Base-by-base conservation (phyloP, 2,888 invertebrate genomes). In the Drosophila maculinotata region DNA sequence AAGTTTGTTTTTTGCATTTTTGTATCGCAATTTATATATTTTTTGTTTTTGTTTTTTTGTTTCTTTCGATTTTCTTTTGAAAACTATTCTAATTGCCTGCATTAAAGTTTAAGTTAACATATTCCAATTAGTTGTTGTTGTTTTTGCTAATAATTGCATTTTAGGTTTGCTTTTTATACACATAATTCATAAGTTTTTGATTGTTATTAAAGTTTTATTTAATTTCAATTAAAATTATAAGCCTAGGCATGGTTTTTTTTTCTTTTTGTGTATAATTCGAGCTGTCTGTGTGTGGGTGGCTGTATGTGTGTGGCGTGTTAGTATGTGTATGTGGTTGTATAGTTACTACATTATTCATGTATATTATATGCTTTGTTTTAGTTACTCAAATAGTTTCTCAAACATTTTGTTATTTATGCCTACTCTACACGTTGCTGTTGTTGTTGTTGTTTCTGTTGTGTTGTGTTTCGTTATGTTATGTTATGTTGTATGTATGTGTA, bases 261-360 rank as follows among this genome's bases (percentile, higher is more conserved):
- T n/a, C 33, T 39, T 76, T 79, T 80, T 87, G 88, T 86, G 88
- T 83, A 83, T 80, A 70, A 80, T 69, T 76, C 87, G 73, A 71
- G 79, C 69, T 52, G 65, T 68, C 54, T 75, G 60, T 67, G 28
- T 62, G 53, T 71, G 31, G 63, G 69, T 71, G 67, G 76, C 56
- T 54, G 42, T 51, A 30, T 56, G 48, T 58, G 38, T 70, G 48
- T 60, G 41, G 59, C 59, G 70, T 76, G 58, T 69, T 70, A 59
- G 78, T 62, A 54, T 60, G 47, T 39, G 59, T 66, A 53, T 71
- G 68, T 28, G 30, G n/a, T 76, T 73, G 66, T 68, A 52, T 60
- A 68, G 57, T 85, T 82, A 63, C 78, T 85, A 81, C 85, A 82
- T 85, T 70, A 76, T 62, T 62, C 68, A 85, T 85, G 79, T 81